Conservation (phyloP, 2,797 vertebrate species). For the Rhinatrema bivittatum region DNA sequence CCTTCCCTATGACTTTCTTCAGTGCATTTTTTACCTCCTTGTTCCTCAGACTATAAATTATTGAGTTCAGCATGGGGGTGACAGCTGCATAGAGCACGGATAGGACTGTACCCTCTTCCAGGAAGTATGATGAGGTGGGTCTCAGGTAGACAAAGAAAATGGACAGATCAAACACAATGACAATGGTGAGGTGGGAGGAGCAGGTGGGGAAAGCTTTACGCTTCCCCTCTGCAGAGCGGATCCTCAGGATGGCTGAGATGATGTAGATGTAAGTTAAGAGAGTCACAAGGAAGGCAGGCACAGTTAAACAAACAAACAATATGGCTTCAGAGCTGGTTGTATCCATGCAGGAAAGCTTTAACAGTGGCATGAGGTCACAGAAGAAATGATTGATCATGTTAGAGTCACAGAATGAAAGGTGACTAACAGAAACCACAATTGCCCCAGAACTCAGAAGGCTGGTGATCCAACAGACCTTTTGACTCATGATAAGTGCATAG, state of each 20-base stretch:
- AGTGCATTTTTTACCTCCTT: background rate
- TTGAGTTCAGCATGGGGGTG: background rate
- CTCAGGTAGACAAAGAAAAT: background rate
- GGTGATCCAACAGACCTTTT: background rate
- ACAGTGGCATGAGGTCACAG: constrained; percentile 8
- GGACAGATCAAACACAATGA: background rate
- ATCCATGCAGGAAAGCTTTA: constrained; percentile 10
- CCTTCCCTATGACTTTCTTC: too few relatives aligned
- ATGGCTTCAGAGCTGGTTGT: too few relatives aligned
- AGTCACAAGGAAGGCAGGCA: background rate
- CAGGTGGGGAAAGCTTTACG: constrained; percentile 2
- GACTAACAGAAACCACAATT: constrained; percentile 3
- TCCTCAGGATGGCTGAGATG: constrained; percentile 1
- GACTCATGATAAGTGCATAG: constrained; percentile 10
- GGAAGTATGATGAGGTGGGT: background rate
- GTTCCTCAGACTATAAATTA: background rate
- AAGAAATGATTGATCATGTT: constrained; percentile 9
- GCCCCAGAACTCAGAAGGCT: constrained; percentile 7
- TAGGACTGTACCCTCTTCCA: background rate
- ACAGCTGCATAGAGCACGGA: background rate
- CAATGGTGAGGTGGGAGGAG: background rate
- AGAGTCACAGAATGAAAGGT: background rate
- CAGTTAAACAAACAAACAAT: too few relatives aligned
- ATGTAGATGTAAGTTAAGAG: background rate
- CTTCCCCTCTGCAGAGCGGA: background rate